phyloP scores from a whole-genome alignment of 2,113 vertebrate genomes.

The Semicossyphus pulcher region DNA sequence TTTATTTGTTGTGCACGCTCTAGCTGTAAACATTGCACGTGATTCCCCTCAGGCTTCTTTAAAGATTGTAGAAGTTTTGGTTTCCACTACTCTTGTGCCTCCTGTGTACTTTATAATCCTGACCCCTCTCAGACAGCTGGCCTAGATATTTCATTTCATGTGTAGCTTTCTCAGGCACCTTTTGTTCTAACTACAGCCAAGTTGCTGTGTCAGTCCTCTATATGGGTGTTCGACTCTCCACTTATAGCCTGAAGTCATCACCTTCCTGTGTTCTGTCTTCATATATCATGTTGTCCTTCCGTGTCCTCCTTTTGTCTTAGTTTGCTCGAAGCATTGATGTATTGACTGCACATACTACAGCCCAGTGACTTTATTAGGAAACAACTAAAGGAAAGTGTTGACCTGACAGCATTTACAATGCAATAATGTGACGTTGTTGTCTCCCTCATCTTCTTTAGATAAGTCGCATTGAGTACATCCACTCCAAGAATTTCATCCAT shows the following conservation, averaged over 20 bases:
- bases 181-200: conserved; percentile 27
- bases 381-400: too few relatives aligned
- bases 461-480: conserved; percentile 97
- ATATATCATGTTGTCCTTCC: conserved; percentile 16
- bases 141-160: conserved; percentile 38
- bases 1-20: conserved; percentile 7
- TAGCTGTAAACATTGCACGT: neutral
- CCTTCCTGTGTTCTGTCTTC: conserved; percentile 13
- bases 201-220: conserved; percentile 41
- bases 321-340: conserved; percentile 11
- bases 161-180: conserved; percentile 8
- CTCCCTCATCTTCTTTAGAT: conserved; percentile 81
- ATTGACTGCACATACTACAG: neutral
- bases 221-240: conserved; percentile 4
- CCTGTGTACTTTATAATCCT: conserved; percentile 9
- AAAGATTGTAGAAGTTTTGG: conserved; percentile 15
- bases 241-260: conserved; percentile 28
- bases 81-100: neutral
- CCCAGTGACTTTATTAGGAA: neutral
- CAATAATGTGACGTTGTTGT: neutral
- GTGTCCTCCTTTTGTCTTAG: conserved; percentile 9
- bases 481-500: conserved; percentile 99
- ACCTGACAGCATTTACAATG: too few relatives aligned
- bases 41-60: conserved; percentile 11
- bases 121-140: conserved; percentile 12